Evolutionary conservation across 2,888 invertebrate species (phyloP).

Genomic region (Euclidia mi): DNA sequence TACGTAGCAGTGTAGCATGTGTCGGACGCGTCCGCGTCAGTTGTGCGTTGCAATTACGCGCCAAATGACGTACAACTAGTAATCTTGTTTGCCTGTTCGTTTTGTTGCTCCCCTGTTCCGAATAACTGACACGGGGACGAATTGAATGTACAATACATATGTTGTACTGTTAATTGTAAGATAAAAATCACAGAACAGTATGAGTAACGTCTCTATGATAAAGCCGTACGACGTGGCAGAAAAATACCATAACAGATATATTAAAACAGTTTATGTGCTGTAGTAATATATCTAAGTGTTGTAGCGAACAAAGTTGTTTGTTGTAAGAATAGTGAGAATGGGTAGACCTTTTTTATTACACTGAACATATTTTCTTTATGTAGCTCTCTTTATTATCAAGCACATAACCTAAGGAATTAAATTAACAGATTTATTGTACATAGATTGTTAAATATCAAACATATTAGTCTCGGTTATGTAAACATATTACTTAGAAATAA

Average conservation of each 20-base stretch:
- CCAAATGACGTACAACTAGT: conserved; percentile 74
- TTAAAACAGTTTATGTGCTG: too few relatives aligned
- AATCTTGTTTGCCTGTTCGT: conserved; percentile 66
- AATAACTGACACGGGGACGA: background rate
- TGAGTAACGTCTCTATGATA: background rate
- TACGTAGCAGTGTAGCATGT: conserved; percentile 62
- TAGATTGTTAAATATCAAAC: too few relatives aligned
- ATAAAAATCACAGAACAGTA: background rate
- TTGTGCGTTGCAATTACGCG: conserved; percentile 79
- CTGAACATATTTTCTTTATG: too few relatives aligned
- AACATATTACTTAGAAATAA: conserved; percentile 9
- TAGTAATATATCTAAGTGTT: too few relatives aligned
- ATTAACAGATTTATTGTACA: too few relatives aligned
- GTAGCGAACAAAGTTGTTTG: too few relatives aligned
- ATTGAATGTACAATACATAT: background rate
- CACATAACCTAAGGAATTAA: too few relatives aligned
- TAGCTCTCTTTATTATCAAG: too few relatives aligned
- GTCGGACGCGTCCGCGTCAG: conserved; percentile 67
- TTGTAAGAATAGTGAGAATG: too few relatives aligned
- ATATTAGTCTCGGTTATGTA: background rate
- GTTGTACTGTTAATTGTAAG: background rate
- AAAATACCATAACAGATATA: too few relatives aligned
- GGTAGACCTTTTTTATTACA: too few relatives aligned
- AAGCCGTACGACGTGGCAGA: background rate
- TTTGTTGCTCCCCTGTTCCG: conserved; percentile 26